Base-by-base conservation (phyloP, 2,797 vertebrate genomes). In the Pampus argenteus region DNA sequence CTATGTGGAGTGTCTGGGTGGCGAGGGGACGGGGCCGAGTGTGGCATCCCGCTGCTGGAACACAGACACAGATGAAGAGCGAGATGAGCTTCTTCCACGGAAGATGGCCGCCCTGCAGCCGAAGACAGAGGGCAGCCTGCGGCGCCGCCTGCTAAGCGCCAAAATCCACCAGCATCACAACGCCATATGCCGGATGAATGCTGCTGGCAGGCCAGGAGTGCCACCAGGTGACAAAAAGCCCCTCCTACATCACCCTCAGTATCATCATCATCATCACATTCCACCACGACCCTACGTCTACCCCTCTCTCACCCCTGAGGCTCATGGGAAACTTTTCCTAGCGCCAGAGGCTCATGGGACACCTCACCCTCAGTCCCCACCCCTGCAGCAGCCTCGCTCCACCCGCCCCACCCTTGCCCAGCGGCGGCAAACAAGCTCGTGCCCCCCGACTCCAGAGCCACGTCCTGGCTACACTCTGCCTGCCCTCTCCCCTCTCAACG, bases 141-240 rank as follows among this genome's bases (percentile, higher is more conserved):
- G 92, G 0, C 89, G 92, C 1, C 91, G 91, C 5, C 86, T 93
- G 0, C 88, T 92, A 29, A 90, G 85, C 18, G 88, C 92, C 66
- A 88, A 81, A 28, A 74, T 92, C 78, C 79, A 88, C 59, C 90
- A 91, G 58, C 90, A 89, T 10, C 88, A 90, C 0, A 45, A 66
- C 0, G 88, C 87, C 58, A 74, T 89, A 5, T 55, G 70, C 52
- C 31, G 63, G 0, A 10, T 60, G 9, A 79, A 68, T 0, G 18
- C 56, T 0, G 4, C 5, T 0, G 5, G n/a, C 29, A 23, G 55
- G 4, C 66, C 44, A 0, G 58, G 17, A 28, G 26, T 25, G 0
- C 42, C 78, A 3, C 14, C 40, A 6, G 52, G 42, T 2, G 81
- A 86, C 34, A 70, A 11, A 1, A 87, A 71, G 44, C 54, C 64